A percentile compares a stretch with the other conserved stretches of the same genome.
These are phyloP conservation scores for Uloborus plumipes DNA, from an alignment of 2,888 invertebrate genomes.

Conservation along the genomic window DNA sequence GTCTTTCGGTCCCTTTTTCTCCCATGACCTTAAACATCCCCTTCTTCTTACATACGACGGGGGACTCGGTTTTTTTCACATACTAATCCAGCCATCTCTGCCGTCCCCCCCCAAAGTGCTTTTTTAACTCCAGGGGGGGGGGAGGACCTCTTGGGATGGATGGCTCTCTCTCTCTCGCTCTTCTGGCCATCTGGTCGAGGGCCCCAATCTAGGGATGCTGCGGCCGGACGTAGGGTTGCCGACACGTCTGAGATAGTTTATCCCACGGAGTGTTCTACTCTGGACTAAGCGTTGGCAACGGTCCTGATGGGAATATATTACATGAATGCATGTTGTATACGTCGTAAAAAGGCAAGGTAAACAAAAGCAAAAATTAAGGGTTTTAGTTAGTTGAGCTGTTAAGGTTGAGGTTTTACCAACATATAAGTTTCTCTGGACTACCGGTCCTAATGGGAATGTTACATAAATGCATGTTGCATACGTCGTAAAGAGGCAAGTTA, in stretches of 20 bases:
- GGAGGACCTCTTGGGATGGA: conserved; percentile 43
- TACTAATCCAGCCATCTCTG: conserved; percentile 35
- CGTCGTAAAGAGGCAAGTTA: too few species aligned
- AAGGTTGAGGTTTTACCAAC: too few species aligned
- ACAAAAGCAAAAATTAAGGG: too few species aligned
- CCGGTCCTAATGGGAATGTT: too few species aligned
- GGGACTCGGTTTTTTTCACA: conserved; percentile 33
- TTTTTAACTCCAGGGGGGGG: conserved; percentile 27
- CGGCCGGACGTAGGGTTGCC: conserved; percentile 60
- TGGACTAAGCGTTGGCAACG: not conserved
- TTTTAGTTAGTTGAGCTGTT: too few species aligned
- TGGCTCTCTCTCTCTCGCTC: conserved; percentile 3
- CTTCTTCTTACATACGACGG: conserved; percentile 59
- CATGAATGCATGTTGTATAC: too few species aligned
- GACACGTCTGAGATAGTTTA: not conserved
- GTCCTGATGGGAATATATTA: too few species aligned
- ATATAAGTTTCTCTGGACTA: too few species aligned
- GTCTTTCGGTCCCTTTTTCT: conserved; percentile 61
- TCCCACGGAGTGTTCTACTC: not conserved
- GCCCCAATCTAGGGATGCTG: conserved; percentile 46
- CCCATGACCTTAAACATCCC: conserved; percentile 61
- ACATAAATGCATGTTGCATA: too few species aligned
- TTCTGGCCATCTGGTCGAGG: conserved; percentile 38
- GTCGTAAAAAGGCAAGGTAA: too few species aligned
- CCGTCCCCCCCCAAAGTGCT: conserved; percentile 14